Evolutionary conservation across 2,888 invertebrate genomes (phyloP), one percentile per base, ranked within the genome.

Genomic region (Hipparchia sbordonii): DNA sequence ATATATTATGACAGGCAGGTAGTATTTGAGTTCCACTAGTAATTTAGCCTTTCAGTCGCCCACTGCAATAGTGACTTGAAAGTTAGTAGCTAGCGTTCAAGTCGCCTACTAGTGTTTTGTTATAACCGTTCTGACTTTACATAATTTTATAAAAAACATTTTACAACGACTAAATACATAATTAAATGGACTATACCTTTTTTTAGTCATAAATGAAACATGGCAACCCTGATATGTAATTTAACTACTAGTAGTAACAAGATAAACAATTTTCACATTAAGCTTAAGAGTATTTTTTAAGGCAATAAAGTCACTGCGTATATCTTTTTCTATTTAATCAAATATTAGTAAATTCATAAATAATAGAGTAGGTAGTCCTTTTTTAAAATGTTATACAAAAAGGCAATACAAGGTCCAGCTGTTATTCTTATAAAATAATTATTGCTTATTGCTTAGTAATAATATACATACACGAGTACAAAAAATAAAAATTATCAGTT

Each of bases 221-320:
- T 63, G 13, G 9, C n/a, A 51, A 63, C 9, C 48, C 48, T 63
- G 63, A 63, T 63, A 63, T 63, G 63, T 63, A 63, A 10, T 56
- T 8, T 56, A 13, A 56, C 8, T 7, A 23, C 46, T n/a, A 23
- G 48, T 23, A 63, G 9, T 63, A 51, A 63, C 9, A 4, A 62
- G 1, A 33, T 6, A 1, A 48, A 48, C 48, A 48, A 8, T 48
- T 6, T 48, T 48, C 6, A 48, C 48, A 48, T 48, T 48, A 62
- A 51, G 65, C 52, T 65, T 52, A 52, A 65, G n/a, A 23, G 13
- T 63, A 33, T 33, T 52, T 2, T 39, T 52, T 65, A 65, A 65
- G 65, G 65, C 65, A 65, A 13, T 51, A 33, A 57, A 52, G 23
- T 65, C 52, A 65, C 33, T 12, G 13, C 52, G 33, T 23, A 62